These are phyloP conservation scores for Heteromormyrus szaboi DNA, from an alignment of 2,797 vertebrate species.

Conservation along the genomic window DNA sequence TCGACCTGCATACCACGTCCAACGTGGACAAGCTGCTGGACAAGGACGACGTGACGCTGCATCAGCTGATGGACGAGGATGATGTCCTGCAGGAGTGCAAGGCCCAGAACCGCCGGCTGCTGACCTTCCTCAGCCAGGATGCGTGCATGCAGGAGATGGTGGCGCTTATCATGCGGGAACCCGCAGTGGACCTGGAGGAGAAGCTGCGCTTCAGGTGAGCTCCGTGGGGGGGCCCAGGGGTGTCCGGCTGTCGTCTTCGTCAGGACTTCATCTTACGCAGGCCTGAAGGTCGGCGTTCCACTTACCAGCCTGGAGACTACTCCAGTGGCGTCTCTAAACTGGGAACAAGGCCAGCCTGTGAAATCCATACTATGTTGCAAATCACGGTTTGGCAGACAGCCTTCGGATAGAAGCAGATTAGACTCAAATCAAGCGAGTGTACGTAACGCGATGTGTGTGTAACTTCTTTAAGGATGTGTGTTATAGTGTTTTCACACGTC, in stretches of 20 bases:
- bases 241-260: neutral
- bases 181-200: constrained; percentile 84
- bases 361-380: neutral
- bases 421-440: neutral
- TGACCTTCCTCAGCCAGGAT: constrained; percentile 89
- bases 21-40: constrained; percentile 96
- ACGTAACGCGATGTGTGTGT: neutral
- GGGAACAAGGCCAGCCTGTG: neutral
- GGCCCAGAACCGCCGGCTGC: constrained; percentile 87
- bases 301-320: neutral
- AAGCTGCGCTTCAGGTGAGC: constrained; percentile 94
- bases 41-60: constrained; percentile 85
- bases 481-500: neutral
- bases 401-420: neutral
- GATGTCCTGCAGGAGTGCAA: constrained; percentile 96
- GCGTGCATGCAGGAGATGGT: constrained; percentile 92
- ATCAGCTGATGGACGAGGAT: constrained; percentile 93
- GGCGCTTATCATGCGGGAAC: constrained; percentile 84
- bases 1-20: constrained; percentile 92
- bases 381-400: neutral
- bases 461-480: neutral
- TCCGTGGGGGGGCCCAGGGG: neutral
- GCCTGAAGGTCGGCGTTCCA: neutral
- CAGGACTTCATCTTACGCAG: neutral
- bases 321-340: neutral